Evolutionary conservation across 2,888 invertebrate species (phyloP).

Genomic region (Synergus itoensis): DNA sequence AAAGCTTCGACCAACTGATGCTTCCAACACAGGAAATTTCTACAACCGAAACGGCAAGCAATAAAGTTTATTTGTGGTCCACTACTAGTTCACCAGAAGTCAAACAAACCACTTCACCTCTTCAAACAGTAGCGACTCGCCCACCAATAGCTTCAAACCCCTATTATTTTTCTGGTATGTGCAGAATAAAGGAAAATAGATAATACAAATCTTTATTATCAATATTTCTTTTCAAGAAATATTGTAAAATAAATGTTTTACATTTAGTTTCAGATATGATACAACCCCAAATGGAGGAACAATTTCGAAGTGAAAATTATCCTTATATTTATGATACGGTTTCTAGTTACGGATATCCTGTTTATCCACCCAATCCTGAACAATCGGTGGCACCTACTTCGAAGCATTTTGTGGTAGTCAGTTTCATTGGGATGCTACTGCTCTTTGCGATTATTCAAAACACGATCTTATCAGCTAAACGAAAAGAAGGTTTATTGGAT

Average conservation of each 20-base stretch:
- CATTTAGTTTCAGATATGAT: slow-evolving; percentile 36
- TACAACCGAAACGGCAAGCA: slow-evolving; percentile 21
- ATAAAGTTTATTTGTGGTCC: slow-evolving; percentile 37
- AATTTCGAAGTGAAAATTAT: slow-evolving; percentile 62
- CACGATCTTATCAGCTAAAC: slow-evolving; percentile 67
- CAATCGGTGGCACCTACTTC: slow-evolving; percentile 65
- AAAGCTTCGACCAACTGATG: slow-evolving; percentile 48
- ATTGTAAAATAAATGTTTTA: not conserved
- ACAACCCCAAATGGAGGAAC: slow-evolving; percentile 48
- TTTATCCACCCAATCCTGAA: slow-evolving; percentile 57
- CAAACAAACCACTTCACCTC: not conserved
- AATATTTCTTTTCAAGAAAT: too few relatives aligned
- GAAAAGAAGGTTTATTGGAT: slow-evolving; percentile 70
- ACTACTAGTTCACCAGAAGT: slow-evolving; percentile 22
- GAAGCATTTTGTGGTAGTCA: slow-evolving; percentile 72
- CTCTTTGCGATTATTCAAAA: slow-evolving; percentile 75
- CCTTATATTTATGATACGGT: slow-evolving; percentile 60
- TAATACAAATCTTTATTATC: not conserved
- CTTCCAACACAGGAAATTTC: slow-evolving; percentile 49
- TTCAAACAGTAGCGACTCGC: slow-evolving; percentile 5
- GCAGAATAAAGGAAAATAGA: not conserved
- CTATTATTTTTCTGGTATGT: slow-evolving; percentile 32
- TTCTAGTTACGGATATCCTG: slow-evolving; percentile 49
- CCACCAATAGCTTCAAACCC: slow-evolving; percentile 9
- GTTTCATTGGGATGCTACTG: slow-evolving; percentile 73